Evolutionary conservation across 1,140 invertebrate species (phyloP), one percentile per base, ranked within the genome.

Genomic region (Thrips palmi): DNA sequence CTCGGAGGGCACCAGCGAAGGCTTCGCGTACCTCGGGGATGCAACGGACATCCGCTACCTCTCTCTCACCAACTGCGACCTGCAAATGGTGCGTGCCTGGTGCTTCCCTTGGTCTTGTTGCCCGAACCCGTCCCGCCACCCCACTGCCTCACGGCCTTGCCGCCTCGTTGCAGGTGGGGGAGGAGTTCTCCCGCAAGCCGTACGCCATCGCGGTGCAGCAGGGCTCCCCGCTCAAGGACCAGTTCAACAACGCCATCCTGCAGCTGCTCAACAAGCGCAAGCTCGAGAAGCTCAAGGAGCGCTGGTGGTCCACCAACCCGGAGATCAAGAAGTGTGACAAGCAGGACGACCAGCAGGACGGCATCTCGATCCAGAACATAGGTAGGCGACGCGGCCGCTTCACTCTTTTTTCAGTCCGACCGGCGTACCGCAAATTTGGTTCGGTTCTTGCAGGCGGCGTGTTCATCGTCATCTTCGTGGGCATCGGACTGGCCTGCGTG

Each of bases 281-380:
- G 55, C 53, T 97, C 45, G 92, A 97, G 61, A 80, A 83, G 42
- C 54, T 97, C 1, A 97, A 96, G 60, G 86, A 93, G 49, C 77
- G 71, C 46, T 97, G 92, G 89, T 97, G 92, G 92, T 84, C 77
- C 44, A 71, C 80, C 39, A 91, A 94, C 52, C 70, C 75, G 0
- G 63, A 72, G 1, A 71, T 70, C 25, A 70, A 73, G 47, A 64
- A 72, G 18, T 97, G 93, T 55, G 80, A 88, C 27, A 79, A 84
- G 48, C 68, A 78, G 29, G 84, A 91, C 39, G 81, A 92, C 53
- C 84, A 94, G 55, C 86, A 79, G 11, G 89, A 93, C 48, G 91
- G 92, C 24, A 97, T 97, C 49, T 91, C 85, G 40, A 94, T 97
- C 44, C 73, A 91, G 46, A 97, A 97, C 54, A 97, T 97, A 43